phyloP scores from a whole-genome alignment of 2,888 invertebrate species.

The Clanis bilineata region DNA sequence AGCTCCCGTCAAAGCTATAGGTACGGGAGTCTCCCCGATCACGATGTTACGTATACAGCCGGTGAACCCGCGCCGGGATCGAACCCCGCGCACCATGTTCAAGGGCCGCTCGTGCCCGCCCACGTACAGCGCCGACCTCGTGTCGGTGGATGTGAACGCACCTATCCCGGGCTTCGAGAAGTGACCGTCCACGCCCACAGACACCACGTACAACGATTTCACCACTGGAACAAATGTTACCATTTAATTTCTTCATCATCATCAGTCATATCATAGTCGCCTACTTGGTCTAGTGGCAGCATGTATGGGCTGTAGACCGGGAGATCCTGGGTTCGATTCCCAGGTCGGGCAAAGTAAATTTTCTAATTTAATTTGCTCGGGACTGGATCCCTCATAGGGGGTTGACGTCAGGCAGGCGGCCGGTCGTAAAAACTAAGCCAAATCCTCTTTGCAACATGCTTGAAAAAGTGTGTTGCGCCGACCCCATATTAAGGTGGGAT shows the following conservation, averaged over 20 bases:
- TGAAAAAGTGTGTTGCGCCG: no score
- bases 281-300: no score
- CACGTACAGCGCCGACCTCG: constrained; percentile 92
- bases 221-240: constrained; percentile 79
- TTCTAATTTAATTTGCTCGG: no score
- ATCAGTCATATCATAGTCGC: no score
- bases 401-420: no score
- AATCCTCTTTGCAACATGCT: no score
- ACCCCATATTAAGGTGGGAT: no score
- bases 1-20: constrained; percentile 74
- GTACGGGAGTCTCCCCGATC: constrained; percentile 68
- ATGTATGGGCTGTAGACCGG: no score
- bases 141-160: constrained; percentile 87
- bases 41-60: constrained; percentile 90
- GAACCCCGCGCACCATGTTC: constrained; percentile 83
- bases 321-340: no score
- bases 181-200: constrained; percentile 92
- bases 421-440: no score
- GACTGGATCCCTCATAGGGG: no score
- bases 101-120: constrained; percentile 88
- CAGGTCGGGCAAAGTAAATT: no score
- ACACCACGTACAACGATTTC: constrained; percentile 95
- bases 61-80: constrained; percentile 87
- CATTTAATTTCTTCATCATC: not conserved
- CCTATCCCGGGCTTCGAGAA: constrained; percentile 89